phyloP scores from a whole-genome alignment of 2,888 invertebrate species.

The Dorcus parallelipipedus region DNA sequence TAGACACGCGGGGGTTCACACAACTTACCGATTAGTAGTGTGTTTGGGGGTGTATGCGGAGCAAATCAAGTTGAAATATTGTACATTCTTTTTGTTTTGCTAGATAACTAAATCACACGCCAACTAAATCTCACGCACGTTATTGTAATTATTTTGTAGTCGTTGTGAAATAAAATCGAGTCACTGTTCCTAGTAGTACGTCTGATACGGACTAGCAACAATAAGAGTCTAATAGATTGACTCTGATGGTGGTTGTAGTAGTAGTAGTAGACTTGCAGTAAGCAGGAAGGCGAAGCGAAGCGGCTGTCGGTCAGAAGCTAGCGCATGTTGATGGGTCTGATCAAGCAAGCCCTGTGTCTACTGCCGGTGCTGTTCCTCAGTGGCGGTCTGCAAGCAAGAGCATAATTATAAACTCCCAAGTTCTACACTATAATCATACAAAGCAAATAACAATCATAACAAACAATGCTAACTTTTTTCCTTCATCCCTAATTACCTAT shows the following conservation, averaged over 20 bases:
- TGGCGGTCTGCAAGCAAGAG: constrained; percentile 27
- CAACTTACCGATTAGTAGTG: not conserved
- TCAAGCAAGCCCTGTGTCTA: constrained; percentile 42
- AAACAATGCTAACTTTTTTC: too few relatives aligned
- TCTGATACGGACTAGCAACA: constrained; percentile 16
- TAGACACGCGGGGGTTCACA: constrained; percentile 10
- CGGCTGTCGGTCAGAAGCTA: constrained; percentile 45
- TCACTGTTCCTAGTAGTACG: constrained; percentile 13
- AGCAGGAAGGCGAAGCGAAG: constrained; percentile 49
- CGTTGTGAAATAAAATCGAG: constrained; percentile 12
- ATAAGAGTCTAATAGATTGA: constrained; percentile 20
- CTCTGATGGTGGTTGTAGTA: constrained; percentile 14
- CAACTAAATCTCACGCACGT: constrained; percentile 19
- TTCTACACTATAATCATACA: too few relatives aligned
- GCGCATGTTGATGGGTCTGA: constrained; percentile 41
- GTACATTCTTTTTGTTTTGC: constrained; percentile 37
- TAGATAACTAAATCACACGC: constrained; percentile 10
- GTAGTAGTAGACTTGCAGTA: constrained; percentile 34
- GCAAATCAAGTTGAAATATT: constrained; percentile 42
- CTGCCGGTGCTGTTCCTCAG: constrained; percentile 36
- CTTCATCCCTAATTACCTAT: too few relatives aligned
- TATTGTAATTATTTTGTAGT: constrained; percentile 9
- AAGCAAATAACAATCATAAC: too few relatives aligned
- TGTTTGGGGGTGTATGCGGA: constrained; percentile 5
- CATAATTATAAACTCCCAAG: constrained; percentile 10